A percentile compares a stretch with the other conserved stretches of the same genome.
Conservation (phyloP, 2,888 invertebrate species). For the Cerastis leucographa region DNA sequence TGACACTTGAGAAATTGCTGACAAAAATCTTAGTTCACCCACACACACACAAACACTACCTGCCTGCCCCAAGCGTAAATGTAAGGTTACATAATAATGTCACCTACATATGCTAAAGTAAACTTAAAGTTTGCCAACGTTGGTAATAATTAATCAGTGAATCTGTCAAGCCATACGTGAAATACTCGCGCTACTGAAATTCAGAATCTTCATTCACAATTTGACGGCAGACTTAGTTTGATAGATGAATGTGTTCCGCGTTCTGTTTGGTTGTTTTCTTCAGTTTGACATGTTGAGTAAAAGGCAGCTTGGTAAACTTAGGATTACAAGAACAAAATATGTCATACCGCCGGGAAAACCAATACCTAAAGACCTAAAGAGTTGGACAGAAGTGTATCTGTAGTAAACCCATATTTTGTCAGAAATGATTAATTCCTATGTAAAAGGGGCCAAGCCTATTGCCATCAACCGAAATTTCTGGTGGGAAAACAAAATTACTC, state of each 20-base stretch:
- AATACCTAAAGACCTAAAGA: background rate
- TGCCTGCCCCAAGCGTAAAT: background rate
- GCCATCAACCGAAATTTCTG: background rate
- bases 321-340: background rate
- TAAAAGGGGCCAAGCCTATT: background rate
- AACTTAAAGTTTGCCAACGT: conserved; percentile 36
- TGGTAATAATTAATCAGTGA: conserved; percentile 47
- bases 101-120: conserved; percentile 22
- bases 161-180: conserved; percentile 67
- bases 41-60: background rate
- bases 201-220: conserved; percentile 58
- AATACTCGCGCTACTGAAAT: conserved; percentile 57
- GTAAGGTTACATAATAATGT: background rate
- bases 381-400: background rate
- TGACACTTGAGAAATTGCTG: background rate
- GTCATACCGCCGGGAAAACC: background rate
- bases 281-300: background rate
- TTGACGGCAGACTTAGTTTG: conserved; percentile 45
- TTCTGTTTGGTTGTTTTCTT: conserved; percentile 4
- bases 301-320: background rate
- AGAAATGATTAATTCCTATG: background rate
- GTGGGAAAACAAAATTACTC: background rate
- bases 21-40: background rate
- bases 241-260: conserved; percentile 31
- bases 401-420: background rate